A percentile compares a stretch with the other conserved stretches of the same genome.
phyloP scores from a whole-genome alignment of 2,797 vertebrate genomes.

The Schizopygopsis malacanthus region DNA sequence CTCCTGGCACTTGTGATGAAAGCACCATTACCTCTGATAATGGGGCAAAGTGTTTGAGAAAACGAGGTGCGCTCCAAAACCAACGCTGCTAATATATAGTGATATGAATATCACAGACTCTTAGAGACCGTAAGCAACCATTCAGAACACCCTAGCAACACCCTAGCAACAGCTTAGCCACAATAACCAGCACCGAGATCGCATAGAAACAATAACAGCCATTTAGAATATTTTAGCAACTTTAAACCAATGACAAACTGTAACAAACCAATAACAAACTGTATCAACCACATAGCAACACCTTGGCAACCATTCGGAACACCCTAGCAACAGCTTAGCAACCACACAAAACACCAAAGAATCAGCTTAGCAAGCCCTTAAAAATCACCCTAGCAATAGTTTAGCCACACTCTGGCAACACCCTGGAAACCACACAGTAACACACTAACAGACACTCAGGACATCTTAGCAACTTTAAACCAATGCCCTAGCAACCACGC shows the following conservation, averaged over 20 bases:
- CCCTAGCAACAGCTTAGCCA: not conserved
- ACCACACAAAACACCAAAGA: no score
- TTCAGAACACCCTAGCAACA: not conserved
- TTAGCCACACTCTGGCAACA: no score
- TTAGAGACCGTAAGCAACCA: not conserved
- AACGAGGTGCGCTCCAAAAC: constrained; percentile 25
- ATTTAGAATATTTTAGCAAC: not conserved
- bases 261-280: not conserved
- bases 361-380: no score
- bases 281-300: no score
- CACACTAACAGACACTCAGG: no score
- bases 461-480: no score
- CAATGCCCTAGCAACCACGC: no score
- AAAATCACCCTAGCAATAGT: no score
- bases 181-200: not conserved
- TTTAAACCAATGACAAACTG: not conserved
- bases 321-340: not conserved
- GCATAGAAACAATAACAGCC: not conserved
- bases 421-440: no score
- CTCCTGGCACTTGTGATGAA: constrained; percentile 53
- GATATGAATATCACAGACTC: not conserved
- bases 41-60: constrained; percentile 25
- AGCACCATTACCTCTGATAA: constrained; percentile 61
- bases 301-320: not conserved
- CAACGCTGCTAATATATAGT: not conserved